Evolutionary conservation across 2,888 invertebrate species (phyloP).

Genomic region (Acheta domesticus): DNA sequence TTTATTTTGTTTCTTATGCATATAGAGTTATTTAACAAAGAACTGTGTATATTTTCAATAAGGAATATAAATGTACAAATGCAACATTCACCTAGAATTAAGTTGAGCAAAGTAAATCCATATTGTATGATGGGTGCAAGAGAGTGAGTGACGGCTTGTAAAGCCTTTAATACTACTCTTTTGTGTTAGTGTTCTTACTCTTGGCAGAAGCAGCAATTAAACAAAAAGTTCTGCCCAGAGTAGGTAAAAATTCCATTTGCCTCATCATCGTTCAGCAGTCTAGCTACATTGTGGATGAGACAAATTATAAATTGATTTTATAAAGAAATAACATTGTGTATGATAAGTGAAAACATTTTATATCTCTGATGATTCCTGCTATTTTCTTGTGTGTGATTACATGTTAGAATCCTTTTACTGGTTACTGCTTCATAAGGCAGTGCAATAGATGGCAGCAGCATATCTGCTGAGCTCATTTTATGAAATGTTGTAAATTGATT

Average conservation of each 20-base stretch:
- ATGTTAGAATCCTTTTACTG: neutral
- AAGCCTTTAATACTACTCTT: neutral
- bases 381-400: neutral
- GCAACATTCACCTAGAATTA: neutral
- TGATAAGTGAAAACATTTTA: neutral
- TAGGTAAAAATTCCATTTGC: neutral
- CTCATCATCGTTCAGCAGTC: neutral
- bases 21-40: slow-evolving; percentile 6
- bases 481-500: neutral
- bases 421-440: neutral
- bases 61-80: slow-evolving; percentile 6
- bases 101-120: neutral
- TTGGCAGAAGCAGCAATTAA: neutral
- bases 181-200: neutral
- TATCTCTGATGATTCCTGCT: neutral
- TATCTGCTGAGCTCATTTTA: neutral
- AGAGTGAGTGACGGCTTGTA: neutral
- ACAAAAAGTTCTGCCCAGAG: neutral
- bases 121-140: neutral
- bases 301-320: neutral
- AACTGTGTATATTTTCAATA: slow-evolving; percentile 18
- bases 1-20: slow-evolving; percentile 18
- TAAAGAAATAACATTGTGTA: neutral
- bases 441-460: neutral
- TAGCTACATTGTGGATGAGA: neutral